Conservation (phyloP, 2,888 invertebrate genomes). For the Ophonus ardosiacus region DNA sequence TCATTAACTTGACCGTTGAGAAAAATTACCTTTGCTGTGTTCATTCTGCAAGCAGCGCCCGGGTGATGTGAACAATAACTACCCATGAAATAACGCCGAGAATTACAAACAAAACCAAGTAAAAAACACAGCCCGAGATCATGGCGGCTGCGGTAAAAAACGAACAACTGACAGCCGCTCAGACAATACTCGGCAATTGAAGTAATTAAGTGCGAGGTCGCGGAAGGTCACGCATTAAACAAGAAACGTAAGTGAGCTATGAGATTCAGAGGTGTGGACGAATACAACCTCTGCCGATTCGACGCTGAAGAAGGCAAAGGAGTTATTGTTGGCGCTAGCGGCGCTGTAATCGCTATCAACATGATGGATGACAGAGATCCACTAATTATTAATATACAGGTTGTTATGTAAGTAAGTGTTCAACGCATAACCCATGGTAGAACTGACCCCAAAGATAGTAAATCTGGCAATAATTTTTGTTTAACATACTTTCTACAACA, state of each 20-base stretch:
- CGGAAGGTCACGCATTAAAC: slow-evolving; percentile 47
- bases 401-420: no score
- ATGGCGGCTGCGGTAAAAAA: slow-evolving; percentile 42
- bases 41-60: slow-evolving; percentile 2
- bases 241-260: slow-evolving; percentile 33
- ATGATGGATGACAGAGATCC: no score
- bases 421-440: no score
- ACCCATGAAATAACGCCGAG: slow-evolving; percentile 27
- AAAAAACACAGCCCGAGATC: slow-evolving; percentile 21
- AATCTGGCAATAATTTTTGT: no score
- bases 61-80: slow-evolving; percentile 18
- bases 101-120: slow-evolving; percentile 39
- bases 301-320: no score
- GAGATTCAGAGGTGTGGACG: slow-evolving; percentile 15
- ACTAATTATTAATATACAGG: no score
- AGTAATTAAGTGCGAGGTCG: slow-evolving; percentile 58
- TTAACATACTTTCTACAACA: no score
- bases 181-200: slow-evolving; percentile 59
- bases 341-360: no score
- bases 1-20: not conserved
- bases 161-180: slow-evolving; percentile 39
- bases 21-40: slow-evolving; percentile 27
- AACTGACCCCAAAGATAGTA: no score
- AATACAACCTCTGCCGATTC: no score
- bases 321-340: no score